Evolutionary conservation across 2,113 vertebrate species (phyloP), one percentile per base, ranked within the genome.

Genomic region (Syngnathus scovelli): DNA sequence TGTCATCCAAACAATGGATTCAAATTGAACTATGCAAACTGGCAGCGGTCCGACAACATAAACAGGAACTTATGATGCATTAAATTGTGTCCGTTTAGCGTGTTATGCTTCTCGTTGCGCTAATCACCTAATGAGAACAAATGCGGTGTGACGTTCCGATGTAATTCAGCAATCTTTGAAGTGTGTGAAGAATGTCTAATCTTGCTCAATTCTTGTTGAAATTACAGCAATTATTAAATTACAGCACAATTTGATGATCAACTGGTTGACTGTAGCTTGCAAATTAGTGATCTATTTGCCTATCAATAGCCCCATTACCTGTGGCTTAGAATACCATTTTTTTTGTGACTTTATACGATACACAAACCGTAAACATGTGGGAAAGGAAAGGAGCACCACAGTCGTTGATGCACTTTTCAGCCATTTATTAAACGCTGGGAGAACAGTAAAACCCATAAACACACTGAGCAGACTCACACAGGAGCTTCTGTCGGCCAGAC

Each of bases 1-100:
- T 15, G 61, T 58, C 69, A n/a, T 78, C 52, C 69, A 82, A 86
- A 79, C 80, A 64, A 71, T 69, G 71, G 68, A 67, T 56, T 70
- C 54, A 78, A 76, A 79, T 69, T 76, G 66, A 76, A 82, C 78
- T 62, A 82, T 23, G 70, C 21, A 70, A 58, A 44, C 68, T 76
- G 83, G 86, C 77, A 82, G 55, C 16, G 2, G 21, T 54, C 37
- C 64, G 72, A 78, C 66, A 72, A 64, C 67, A 67, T 75, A 78
- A 81, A 78, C 71, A 72, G 72, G 68, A 80, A 65, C 68, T 83
- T 68, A 77, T 46, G 78, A 80, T 80, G 81, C 81, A 68, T 81
- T 64, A 72, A 75, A 83, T 81, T 77, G 63, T 51, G 55, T 70
- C 72, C 67, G 19, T 62, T 71, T 63, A 46, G 64, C 6, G 12